Conservation (phyloP, 1,140 invertebrate genomes). For the Sinonovacula constricta region DNA sequence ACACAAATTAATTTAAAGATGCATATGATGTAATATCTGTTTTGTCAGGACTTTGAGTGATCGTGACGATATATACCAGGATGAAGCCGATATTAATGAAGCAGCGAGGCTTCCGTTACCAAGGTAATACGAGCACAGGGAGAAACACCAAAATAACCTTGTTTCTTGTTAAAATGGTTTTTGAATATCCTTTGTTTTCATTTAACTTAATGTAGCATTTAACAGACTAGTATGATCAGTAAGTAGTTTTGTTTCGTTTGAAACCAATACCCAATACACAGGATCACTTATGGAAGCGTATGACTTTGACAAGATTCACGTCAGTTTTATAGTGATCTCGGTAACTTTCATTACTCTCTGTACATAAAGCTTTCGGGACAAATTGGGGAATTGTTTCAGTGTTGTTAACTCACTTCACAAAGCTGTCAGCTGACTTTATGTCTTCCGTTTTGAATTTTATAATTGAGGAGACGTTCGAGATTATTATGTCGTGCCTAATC, state of each 20-base stretch:
- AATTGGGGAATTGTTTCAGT: too few relatives aligned
- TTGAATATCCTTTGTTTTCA: background rate
- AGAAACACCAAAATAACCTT: background rate
- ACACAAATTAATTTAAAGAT: background rate
- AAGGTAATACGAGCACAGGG: slow-evolving; percentile 12
- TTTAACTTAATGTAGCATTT: background rate
- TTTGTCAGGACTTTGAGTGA: background rate
- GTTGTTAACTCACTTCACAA: too few relatives aligned
- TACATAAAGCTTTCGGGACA: too few relatives aligned
- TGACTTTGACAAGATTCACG: background rate
- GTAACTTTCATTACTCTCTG: too few relatives aligned
- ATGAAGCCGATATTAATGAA: slow-evolving; percentile 35
- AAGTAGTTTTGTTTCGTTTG: background rate
- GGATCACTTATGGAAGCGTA: background rate
- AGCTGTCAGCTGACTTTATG: too few relatives aligned
- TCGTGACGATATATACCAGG: slow-evolving; percentile 16
- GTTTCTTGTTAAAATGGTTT: background rate
- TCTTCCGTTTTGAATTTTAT: background rate
- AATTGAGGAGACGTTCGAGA: background rate
- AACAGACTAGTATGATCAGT: background rate
- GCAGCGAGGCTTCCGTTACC: slow-evolving; percentile 38
- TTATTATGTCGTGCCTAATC: background rate
- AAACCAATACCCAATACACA: background rate
- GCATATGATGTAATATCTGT: background rate
- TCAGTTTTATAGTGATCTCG: background rate